Percentiles rank a stretch among this genome's conserved stretches.
Evolutionary conservation across 2,113 vertebrate species (phyloP).

Genomic region (Austrofundulus limnaeus): DNA sequence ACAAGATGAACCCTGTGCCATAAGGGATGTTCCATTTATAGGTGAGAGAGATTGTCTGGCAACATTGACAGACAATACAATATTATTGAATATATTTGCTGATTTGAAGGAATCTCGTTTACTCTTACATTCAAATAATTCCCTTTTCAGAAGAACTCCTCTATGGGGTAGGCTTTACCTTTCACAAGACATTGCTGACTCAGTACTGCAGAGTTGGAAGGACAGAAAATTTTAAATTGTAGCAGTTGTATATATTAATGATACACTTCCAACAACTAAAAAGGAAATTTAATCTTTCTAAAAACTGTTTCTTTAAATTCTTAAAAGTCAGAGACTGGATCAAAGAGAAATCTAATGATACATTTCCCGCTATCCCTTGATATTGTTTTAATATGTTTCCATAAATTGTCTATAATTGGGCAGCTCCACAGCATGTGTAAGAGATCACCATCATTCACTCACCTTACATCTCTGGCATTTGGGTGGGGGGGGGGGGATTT

Average conservation of each 20-base stretch:
- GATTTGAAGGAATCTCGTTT: background rate
- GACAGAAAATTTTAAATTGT: background rate
- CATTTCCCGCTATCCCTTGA: background rate
- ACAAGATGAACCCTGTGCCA: background rate
- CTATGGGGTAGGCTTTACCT: background rate
- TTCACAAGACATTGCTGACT: background rate
- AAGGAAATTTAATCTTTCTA: background rate
- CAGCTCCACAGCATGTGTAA: background rate
- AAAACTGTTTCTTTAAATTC: background rate
- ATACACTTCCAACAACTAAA: background rate
- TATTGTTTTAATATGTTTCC: background rate
- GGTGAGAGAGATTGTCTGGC: background rate
- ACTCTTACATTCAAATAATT: background rate
- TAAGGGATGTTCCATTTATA: background rate
- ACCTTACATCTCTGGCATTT: conserved; percentile 2
- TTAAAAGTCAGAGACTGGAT: background rate
- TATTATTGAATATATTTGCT: conserved; percentile 2
- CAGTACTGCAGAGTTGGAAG: background rate
- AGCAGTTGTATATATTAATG: background rate
- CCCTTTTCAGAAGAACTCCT: background rate
- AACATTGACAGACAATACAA: background rate
- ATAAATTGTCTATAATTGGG: background rate
- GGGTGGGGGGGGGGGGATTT: background rate
- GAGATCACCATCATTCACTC: background rate
- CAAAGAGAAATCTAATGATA: conserved; percentile 2